A percentile compares a stretch with the other conserved stretches of the same genome.
Evolutionary conservation across 2,888 invertebrate species (phyloP).

Genomic region (Pandemis heparana): DNA sequence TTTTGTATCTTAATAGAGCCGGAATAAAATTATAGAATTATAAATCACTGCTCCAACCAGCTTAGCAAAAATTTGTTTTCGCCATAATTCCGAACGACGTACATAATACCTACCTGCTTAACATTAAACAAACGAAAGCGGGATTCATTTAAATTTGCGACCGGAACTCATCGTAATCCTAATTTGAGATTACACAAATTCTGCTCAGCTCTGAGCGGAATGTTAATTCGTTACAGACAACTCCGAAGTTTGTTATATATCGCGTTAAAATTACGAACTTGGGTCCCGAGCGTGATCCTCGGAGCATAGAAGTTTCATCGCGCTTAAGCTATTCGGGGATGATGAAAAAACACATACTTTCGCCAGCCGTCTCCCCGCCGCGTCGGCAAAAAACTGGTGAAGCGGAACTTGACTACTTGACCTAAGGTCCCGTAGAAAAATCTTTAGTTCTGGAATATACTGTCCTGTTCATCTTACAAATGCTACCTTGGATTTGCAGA

Average conservation of each 20-base stretch:
- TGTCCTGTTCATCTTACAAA: not conserved
- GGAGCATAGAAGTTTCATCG: slow-evolving; percentile 33
- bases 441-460: not conserved
- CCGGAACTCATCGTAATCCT: slow-evolving; percentile 37
- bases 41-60: not conserved
- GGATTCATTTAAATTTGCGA: slow-evolving; percentile 34
- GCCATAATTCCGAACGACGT: slow-evolving; percentile 14
- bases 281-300: slow-evolving; percentile 15
- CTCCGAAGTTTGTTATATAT: slow-evolving; percentile 23
- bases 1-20: slow-evolving; percentile 3
- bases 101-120: slow-evolving; percentile 25
- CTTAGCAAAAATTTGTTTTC: slow-evolving; percentile 3
- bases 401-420: not conserved
- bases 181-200: slow-evolving; percentile 32
- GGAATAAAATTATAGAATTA: slow-evolving; percentile 2
- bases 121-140: slow-evolving; percentile 31
- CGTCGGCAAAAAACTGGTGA: not conserved
- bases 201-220: slow-evolving; percentile 26
- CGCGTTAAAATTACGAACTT: slow-evolving; percentile 29
- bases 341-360: slow-evolving; percentile 46
- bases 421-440: not conserved
- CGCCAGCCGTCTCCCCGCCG: slow-evolving; percentile 52
- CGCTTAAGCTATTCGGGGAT: slow-evolving; percentile 10
- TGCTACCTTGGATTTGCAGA: not conserved
- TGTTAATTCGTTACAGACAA: slow-evolving; percentile 31